These are phyloP conservation scores for Cossypha heuglini DNA, from an alignment of 2,797 vertebrate species.

Conservation along the genomic window DNA sequence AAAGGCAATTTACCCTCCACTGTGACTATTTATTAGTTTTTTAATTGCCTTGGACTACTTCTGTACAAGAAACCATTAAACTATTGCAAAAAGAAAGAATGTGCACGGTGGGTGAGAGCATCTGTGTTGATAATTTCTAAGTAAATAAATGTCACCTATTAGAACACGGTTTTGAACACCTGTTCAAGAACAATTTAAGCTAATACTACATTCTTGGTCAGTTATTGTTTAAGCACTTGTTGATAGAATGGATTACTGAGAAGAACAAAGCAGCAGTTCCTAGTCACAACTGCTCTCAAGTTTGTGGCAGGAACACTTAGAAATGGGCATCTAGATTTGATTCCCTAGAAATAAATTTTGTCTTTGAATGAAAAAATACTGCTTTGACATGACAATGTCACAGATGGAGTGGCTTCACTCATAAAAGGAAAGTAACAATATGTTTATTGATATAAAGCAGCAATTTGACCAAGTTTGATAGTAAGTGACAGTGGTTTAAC, in stretches of 20 bases:
- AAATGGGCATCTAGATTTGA: not conserved
- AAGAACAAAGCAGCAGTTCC: not conserved
- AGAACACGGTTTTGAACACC: not conserved
- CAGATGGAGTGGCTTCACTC: not conserved
- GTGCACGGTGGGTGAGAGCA: not conserved
- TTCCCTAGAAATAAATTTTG: not conserved
- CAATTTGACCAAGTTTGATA: not conserved
- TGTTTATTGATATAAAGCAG: not conserved
- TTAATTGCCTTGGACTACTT: constrained; percentile 65
- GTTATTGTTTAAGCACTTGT: not conserved
- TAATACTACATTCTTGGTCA: constrained; percentile 3
- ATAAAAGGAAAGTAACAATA: not conserved
- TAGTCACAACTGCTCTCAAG: not conserved
- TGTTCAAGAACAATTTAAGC: constrained; percentile 14
- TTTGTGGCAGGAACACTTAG: not conserved
- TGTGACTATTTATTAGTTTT: constrained; percentile 65
- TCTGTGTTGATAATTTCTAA: constrained; percentile 47
- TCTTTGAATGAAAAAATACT: not conserved
- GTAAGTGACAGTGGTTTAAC: rapidly evolving
- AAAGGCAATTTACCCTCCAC: constrained; percentile 57
- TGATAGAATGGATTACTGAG: not conserved
- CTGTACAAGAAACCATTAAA: constrained; percentile 57
- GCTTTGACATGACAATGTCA: not conserved
- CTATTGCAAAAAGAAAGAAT: constrained; percentile 44
- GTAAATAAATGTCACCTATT: constrained; percentile 63